These are phyloP conservation scores for Acyrthosiphon pisum DNA, from an alignment of 1,140 invertebrate species.

Conservation along the genomic window DNA sequence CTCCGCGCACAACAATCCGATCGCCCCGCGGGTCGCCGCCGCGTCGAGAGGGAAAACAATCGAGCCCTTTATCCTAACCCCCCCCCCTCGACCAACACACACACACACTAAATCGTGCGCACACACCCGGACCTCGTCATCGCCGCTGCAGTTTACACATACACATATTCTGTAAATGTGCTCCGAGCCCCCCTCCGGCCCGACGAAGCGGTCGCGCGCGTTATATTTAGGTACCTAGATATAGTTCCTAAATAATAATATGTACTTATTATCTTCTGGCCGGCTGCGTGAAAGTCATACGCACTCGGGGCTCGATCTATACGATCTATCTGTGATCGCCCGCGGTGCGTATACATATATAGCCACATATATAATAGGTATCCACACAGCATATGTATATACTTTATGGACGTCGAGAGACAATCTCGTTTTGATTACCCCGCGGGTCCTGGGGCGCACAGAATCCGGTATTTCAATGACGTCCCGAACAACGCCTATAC, in stretches of 20 bases:
- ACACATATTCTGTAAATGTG: too few species aligned
- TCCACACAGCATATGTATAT: not conserved
- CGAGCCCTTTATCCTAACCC: not conserved
- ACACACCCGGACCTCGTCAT: not conserved
- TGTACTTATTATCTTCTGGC: not conserved
- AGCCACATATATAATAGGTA: too few species aligned
- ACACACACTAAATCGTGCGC: not conserved
- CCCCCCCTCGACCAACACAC: not conserved
- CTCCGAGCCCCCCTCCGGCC: not conserved
- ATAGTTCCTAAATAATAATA: not conserved
- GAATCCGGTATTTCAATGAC: constrained; percentile 24
- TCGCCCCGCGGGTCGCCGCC: not conserved
- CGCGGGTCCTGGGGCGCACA: constrained; percentile 12
- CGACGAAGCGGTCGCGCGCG: not conserved
- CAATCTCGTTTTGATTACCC: constrained; percentile 14
- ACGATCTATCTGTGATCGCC: not conserved
- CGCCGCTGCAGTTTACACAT: too few species aligned
- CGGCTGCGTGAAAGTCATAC: not conserved
- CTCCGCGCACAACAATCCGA: not conserved
- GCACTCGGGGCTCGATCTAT: not conserved
- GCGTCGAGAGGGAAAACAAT: not conserved
- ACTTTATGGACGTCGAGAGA: not conserved
- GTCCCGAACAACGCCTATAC: not conserved
- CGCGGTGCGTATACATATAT: not conserved
- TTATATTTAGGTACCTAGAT: not conserved